Percentiles rank a stretch among this genome's conserved stretches.
Evolutionary conservation across 1,140 invertebrate genomes (phyloP).

Genomic region (Dryas iulia): DNA sequence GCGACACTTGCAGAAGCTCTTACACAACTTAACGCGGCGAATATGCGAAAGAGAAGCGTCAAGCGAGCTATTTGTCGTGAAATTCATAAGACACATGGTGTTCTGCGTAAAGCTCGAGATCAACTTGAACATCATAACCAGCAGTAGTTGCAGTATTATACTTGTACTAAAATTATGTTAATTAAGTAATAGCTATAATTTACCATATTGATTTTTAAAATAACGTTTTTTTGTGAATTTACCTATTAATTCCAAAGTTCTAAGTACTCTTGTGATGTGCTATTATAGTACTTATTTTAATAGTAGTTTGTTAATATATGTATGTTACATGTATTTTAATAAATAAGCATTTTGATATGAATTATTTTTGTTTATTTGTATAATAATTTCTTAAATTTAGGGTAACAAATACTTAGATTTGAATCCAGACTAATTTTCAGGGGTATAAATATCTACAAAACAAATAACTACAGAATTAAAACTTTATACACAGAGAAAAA

Average conservation of each 20-base stretch:
- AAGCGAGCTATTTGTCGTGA: constrained; percentile 83
- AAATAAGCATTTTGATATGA: background rate
- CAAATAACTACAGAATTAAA: no score
- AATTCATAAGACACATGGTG: constrained; percentile 83
- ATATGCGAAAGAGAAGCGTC: constrained; percentile 81
- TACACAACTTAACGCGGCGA: constrained; percentile 80
- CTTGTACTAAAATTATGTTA: background rate
- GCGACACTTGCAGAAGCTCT: constrained; percentile 81
- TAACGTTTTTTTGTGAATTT: background rate
- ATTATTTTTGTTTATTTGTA: background rate
- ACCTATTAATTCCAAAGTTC: background rate
- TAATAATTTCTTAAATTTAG: no score
- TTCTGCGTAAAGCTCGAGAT: constrained; percentile 81
- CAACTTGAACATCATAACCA: constrained; percentile 59
- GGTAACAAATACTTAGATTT: no score
- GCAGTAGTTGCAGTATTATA: background rate
- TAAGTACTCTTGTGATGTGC: background rate
- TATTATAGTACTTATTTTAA: constrained; percentile 13
- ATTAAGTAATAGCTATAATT: background rate
- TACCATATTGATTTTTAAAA: background rate
- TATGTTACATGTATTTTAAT: constrained; percentile 15
- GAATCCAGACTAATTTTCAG: no score
- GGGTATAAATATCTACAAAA: no score
- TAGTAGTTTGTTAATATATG: constrained; percentile 1
- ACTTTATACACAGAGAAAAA: no score